These are phyloP conservation scores for Chromoteleia sp. DNA, from an alignment of 2,888 invertebrate species.

Conservation along the genomic window DNA sequence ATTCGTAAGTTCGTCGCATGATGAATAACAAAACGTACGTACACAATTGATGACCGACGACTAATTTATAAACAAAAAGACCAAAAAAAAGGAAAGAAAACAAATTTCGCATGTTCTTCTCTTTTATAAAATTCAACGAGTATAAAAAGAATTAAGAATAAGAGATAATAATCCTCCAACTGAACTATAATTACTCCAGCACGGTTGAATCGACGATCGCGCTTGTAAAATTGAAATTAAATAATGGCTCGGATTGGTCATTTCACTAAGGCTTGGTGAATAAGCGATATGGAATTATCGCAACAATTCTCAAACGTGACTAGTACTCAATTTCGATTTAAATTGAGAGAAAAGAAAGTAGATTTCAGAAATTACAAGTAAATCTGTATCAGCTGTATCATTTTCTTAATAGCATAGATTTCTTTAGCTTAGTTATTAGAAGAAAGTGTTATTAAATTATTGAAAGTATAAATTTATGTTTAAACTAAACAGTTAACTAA, in stretches of 20 bases:
- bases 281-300: constrained; percentile 1
- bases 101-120: background rate
- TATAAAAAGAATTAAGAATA: constrained; percentile 16
- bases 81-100: background rate
- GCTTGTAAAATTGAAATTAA: constrained; percentile 16
- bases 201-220: constrained; percentile 35
- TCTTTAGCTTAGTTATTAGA: no score
- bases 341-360: background rate
- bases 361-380: background rate
- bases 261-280: constrained; percentile 1
- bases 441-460: no score
- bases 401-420: no score
- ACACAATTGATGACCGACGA: constrained; percentile 29
- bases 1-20: constrained; percentile 33
- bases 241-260: constrained; percentile 56
- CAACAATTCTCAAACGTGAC: constrained; percentile 30
- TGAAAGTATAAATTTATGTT: no score
- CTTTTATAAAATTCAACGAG: background rate
- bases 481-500: background rate
- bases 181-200: constrained; percentile 28
- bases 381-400: no score
- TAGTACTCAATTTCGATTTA: constrained; percentile 35
- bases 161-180: constrained; percentile 18
- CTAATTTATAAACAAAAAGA: constrained; percentile 8
- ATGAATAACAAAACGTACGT: constrained; percentile 17